Base-by-base conservation (phyloP, 2,113 vertebrate genomes). In the Rallus limicola region DNA sequence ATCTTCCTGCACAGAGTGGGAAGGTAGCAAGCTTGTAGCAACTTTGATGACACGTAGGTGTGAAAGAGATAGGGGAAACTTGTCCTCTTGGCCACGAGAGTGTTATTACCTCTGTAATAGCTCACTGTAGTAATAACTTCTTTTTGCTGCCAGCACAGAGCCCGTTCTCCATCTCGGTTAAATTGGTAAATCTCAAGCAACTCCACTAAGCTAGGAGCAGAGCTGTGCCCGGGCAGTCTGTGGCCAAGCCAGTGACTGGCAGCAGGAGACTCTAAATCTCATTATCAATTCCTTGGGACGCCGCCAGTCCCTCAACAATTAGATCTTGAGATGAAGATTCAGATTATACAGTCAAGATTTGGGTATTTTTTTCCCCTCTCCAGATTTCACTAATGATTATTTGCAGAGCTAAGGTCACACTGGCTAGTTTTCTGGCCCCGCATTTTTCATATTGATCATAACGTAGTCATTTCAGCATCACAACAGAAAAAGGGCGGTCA, bases 261-360 rank as follows among this genome's bases (percentile, higher is more conserved):
- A 79, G 74, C 21, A 81, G 69, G 59, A 93, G 81, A 85, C 40
- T 97, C 94, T 86, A 94, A 97, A 97, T 87, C 78, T 96, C 72
- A 15, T 96, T 95, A 94, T 97, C 20, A 53, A 71, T 96, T 93
- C 91, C 76, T 94, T 96, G 97, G 96, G 93, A 96, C 0, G 19
- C 92, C 91, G 91, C 97, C 97, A 97, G 95, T 94, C 81, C 76
- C 68, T 96, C 95, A 92, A 91, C 92, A 96, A 96, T 97, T 86
- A 92, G 88, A 94, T 97, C 93, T 92, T 38, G 67, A 96, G 86
- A 95, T 93, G 91, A 92, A 95, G 94, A 95, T 97, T 97, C 78
- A 90, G 94, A 88, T 95, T 89, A 95, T 63, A 76, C 63, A 93
- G 90, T 95, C 79, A 88, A 94, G 95, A 91, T 96, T 92, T 95